Percentiles rank a stretch among this genome's conserved stretches.
These are phyloP conservation scores for Incurvaria masculella DNA, from an alignment of 2,888 invertebrate genomes.

Conservation along the genomic window DNA sequence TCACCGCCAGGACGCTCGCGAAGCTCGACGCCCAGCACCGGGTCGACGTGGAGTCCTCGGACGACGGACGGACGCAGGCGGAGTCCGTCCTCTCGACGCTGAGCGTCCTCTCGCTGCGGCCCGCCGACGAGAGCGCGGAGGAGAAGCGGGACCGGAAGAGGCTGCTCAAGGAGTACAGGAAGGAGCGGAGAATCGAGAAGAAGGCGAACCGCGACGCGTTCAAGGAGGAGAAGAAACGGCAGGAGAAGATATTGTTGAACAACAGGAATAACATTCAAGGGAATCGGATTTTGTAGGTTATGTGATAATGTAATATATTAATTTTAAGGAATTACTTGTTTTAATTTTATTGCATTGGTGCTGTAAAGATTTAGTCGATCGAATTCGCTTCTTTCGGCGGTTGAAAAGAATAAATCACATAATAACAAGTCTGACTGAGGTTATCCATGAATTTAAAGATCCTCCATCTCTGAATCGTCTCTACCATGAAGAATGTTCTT, in stretches of 20 bases:
- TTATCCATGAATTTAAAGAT: too few relatives aligned
- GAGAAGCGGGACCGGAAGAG: conserved; percentile 76
- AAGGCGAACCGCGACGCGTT: conserved; percentile 80
- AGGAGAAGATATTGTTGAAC: conserved; percentile 74
- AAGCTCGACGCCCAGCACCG: conserved; percentile 53
- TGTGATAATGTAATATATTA: too few relatives aligned
- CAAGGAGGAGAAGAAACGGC: conserved; percentile 80
- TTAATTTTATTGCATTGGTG: too few relatives aligned
- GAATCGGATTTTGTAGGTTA: conserved; percentile 64
- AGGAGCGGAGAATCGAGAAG: conserved; percentile 75
- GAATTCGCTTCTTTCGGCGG: too few relatives aligned
- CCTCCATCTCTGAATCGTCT: too few relatives aligned
- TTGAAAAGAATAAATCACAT: too few relatives aligned
- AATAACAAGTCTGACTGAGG: too few relatives aligned
- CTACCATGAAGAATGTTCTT: too few relatives aligned
- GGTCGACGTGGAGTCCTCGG: conserved; percentile 18
- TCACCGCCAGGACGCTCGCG: conserved; percentile 68
- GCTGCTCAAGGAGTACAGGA: conserved; percentile 72
- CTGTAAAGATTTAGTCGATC: too few relatives aligned
- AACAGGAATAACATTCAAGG: conserved; percentile 73
- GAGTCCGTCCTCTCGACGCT: conserved; percentile 66
- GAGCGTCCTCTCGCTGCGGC: conserved; percentile 64
- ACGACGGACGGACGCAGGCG: conserved; percentile 56
- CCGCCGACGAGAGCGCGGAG: conserved; percentile 74
- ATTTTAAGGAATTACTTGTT: too few relatives aligned